These are phyloP conservation scores for Suricata suricatta DNA, from an alignment of 2,113 vertebrate genomes.

Conservation along the genomic window DNA sequence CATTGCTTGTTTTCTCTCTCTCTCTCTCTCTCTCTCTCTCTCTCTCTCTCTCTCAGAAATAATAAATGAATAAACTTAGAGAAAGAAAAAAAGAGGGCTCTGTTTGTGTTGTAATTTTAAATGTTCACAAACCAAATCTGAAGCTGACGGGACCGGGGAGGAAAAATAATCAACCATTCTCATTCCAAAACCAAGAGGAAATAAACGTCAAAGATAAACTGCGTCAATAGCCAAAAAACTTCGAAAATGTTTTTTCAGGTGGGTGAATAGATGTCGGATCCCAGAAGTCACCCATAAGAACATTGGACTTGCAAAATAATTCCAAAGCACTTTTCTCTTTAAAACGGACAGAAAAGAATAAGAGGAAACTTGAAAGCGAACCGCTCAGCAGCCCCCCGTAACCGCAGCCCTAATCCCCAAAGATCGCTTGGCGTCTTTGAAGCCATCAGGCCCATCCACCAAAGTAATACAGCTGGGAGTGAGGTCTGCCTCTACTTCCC, in stretches of 20 bases:
- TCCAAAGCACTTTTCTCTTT: neutral
- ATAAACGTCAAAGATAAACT: constrained; percentile 25
- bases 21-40: too few relatives aligned
- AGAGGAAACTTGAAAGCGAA: neutral
- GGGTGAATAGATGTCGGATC: constrained; percentile 16
- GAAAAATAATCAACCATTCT: constrained; percentile 51
- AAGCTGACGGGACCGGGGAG: neutral
- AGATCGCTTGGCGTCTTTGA: neutral
- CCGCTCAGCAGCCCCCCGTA: neutral
- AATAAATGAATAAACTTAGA: too few relatives aligned
- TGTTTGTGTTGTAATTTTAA: neutral
- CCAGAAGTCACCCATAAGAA: constrained; percentile 53
- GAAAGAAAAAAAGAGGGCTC: too few relatives aligned
- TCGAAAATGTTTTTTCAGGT: constrained; percentile 70
- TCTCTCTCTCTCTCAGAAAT: too few relatives aligned
- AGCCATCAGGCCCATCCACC: rapidly evolving
- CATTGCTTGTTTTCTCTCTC: too few relatives aligned
- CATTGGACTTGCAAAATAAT: constrained; percentile 38
- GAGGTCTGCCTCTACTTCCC: neutral
- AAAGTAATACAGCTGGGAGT: rapidly evolving
- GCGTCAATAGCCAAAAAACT: neutral
- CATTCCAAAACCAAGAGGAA: constrained; percentile 56
- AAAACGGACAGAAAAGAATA: neutral
- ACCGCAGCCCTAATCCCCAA: neutral
- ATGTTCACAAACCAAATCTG: constrained; percentile 11